Percentiles rank a stretch among this genome's conserved stretches.
Conservation (phyloP, 2,888 invertebrate species). For the Chymomyza caudatula region DNA sequence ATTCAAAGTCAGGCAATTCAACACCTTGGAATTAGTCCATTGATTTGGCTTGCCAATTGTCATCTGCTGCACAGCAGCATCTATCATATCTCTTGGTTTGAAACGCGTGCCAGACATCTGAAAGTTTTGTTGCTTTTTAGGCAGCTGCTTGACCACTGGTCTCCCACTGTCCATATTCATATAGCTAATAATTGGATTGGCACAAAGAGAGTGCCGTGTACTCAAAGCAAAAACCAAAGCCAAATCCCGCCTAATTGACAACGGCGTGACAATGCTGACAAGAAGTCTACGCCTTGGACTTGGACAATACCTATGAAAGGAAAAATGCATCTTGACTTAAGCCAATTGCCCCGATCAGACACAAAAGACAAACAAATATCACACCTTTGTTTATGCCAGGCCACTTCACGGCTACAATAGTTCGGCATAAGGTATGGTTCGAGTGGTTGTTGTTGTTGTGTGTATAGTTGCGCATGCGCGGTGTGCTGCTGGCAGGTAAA, state of each 20-base stretch:
- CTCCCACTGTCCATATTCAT: conserved; percentile 32
- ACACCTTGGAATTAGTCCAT: neutral
- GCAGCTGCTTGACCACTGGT: conserved; percentile 51
- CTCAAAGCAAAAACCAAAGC: conserved; percentile 14
- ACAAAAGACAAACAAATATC: conserved; percentile 69
- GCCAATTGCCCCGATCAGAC: conserved; percentile 66
- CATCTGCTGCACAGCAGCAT: neutral
- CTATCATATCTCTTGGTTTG: neutral
- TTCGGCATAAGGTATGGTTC: conserved; percentile 4
- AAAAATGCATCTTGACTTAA: conserved; percentile 66
- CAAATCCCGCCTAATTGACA: conserved; percentile 52
- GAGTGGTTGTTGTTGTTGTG: conserved; percentile 6
- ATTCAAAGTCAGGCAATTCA: neutral
- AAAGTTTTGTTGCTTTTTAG: conserved; percentile 19
- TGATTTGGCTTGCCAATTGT: neutral
- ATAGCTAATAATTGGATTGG: conserved; percentile 55
- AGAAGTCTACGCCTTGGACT: conserved; percentile 45
- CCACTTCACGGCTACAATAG: conserved; percentile 13
- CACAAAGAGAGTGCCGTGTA: conserved; percentile 18
- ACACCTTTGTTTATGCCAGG: conserved; percentile 58
- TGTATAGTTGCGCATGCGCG: conserved; percentile 58
- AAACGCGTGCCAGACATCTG: conserved; percentile 56
- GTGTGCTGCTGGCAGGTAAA: conserved; percentile 55
- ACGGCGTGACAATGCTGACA: conserved; percentile 61
- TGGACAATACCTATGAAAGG: conserved; percentile 21